These are phyloP conservation scores for Coptodon bakossiorum DNA, from an alignment of 2,113 vertebrate genomes.

Conservation along the genomic window DNA sequence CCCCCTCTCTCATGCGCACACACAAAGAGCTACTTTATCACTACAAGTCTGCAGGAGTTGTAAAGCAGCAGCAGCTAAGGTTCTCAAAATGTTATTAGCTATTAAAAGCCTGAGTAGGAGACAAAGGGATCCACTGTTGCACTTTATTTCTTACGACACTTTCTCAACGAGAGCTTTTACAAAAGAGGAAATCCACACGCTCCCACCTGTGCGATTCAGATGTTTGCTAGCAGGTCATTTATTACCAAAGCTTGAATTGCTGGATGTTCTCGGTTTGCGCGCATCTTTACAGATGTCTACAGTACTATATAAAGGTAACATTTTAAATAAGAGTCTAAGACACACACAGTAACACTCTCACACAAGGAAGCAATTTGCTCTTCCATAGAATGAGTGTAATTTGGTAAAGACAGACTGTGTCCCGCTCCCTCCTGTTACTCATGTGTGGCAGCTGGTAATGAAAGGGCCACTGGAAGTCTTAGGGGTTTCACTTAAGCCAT, in stretches of 20 bases:
- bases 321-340: constrained; percentile 6
- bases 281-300: neutral
- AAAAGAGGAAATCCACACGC: constrained; percentile 29
- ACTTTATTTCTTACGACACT: constrained; percentile 16
- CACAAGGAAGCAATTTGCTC: constrained; percentile 56
- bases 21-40: constrained; percentile 11
- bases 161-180: constrained; percentile 19
- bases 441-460: constrained; percentile 35
- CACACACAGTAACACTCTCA: neutral
- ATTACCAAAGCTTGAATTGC: neutral
- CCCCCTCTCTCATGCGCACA: neutral
- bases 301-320: neutral
- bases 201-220: constrained; percentile 3
- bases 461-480: constrained; percentile 34
- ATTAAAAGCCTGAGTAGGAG: constrained; percentile 40
- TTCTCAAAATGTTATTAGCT: constrained; percentile 45
- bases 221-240: constrained; percentile 2
- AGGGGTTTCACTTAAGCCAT: constrained; percentile 41
- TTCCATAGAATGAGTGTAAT: constrained; percentile 44
- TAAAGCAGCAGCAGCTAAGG: constrained; percentile 20
- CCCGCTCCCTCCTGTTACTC: constrained; percentile 20
- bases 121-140: neutral
- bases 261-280: neutral
- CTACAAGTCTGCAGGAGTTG: constrained; percentile 3
- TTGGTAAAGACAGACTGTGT: constrained; percentile 30